Evolutionary conservation across 1,140 invertebrate species (phyloP), one percentile per base, ranked within the genome.

Genomic region (Mamestra configurata): DNA sequence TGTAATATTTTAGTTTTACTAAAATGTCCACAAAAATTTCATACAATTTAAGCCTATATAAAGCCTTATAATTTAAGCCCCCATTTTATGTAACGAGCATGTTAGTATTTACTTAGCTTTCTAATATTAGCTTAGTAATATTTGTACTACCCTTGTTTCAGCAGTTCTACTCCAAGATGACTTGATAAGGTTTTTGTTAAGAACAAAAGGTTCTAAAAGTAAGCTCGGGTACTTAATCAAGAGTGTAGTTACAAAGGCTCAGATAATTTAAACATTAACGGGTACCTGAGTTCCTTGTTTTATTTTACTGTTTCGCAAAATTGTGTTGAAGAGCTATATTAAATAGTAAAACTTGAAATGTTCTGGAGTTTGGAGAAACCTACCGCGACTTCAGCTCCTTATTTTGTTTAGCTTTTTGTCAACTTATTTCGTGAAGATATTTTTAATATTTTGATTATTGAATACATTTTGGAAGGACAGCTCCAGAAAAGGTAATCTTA

Each of bases 181-280:
- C 35, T 27, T 27, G 24, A 59, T 27, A 59, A 59, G 22, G 22
- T 5, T 59, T 59, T 27, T 59, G 55, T 59, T 13, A 40, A 15
- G 31, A 64, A 64, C 59, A 64, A 64, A 64, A 20, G 57, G 10
- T 24, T 37, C n/a, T 64, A 11, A 64, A 64, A 64, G 35, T 61
- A 37, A 40, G 8, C n/a, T 20, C n/a, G 35, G 59, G 59, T 18
- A 64, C 31, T 64, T 64, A 64, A 40, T 64, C 59, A 20, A 20
- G 35, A n/a, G 35, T 37, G 59, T 64, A 37, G 59, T 37, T n/a
- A 64, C 59, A 64, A 40, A 64, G 59, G 59, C 59, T 64, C 35
- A n/a, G 20, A 31, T 40, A 40, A 40, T 64, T 64, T 64, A 64
- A 64, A 37, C 59, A 37, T 35, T 35, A 31, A 61, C 13, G 18